Conservation (phyloP, 2,888 invertebrate genomes). For the Augiades crinisus region DNA sequence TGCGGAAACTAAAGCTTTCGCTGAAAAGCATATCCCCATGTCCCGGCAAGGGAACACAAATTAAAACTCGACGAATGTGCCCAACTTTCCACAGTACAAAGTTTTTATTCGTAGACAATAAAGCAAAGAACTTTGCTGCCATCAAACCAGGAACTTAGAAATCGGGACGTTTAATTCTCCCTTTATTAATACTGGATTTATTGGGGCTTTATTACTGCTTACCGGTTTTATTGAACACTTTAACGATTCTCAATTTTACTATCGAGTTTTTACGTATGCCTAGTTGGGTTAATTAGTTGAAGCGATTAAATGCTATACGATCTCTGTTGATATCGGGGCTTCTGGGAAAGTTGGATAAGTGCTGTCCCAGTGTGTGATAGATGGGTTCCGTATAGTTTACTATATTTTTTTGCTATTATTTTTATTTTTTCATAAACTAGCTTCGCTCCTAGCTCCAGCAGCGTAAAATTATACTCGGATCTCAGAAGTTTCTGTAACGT, state of each 20-base stretch:
- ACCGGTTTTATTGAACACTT: conserved; percentile 58
- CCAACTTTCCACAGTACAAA: conserved; percentile 25
- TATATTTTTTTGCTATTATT: too few relatives aligned
- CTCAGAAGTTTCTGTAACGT: too few relatives aligned
- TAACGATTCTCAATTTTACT: conserved; percentile 62
- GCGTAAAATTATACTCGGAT: too few relatives aligned
- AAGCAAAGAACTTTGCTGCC: conserved; percentile 28
- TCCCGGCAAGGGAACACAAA: conserved; percentile 1
- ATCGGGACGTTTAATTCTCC: conserved; percentile 19
- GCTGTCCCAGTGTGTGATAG: not conserved
- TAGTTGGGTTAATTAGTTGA: conserved; percentile 67
- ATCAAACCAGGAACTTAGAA: conserved; percentile 25
- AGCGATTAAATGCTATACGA: conserved; percentile 55
- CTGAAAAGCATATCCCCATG: conserved; percentile 1
- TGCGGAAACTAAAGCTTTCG: not conserved
- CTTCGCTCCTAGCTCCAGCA: too few relatives aligned
- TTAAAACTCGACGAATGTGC: conserved; percentile 22
- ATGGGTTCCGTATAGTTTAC: conserved; percentile 28
- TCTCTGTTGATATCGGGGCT: conserved; percentile 40
- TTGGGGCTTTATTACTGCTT: conserved; percentile 46
- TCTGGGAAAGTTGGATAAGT: conserved; percentile 4
- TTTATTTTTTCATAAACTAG: too few relatives aligned
- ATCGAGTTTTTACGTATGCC: conserved; percentile 53
- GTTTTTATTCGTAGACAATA: conserved; percentile 32
- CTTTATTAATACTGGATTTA: conserved; percentile 62